A percentile compares a stretch with the other conserved stretches of the same genome.
Conservation (phyloP, 1,140 invertebrate species). For the Drosophila repletoides region DNA sequence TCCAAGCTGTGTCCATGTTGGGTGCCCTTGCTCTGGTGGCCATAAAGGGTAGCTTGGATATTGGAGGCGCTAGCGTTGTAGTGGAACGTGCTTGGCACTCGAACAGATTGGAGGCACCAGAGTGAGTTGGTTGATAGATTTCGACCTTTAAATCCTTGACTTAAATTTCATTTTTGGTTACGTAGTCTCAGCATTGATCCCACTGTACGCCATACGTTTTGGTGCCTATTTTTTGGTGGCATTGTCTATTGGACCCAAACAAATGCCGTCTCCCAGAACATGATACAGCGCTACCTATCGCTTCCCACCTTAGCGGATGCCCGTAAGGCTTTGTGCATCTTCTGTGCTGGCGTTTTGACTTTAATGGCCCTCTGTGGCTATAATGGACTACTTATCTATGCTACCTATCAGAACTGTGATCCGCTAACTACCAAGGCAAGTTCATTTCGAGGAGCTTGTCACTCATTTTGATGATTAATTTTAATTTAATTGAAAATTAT, state of each 20-base stretch:
- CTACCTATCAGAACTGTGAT: slow-evolving; percentile 89
- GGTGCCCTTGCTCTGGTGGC: slow-evolving; percentile 87
- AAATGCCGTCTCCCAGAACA: slow-evolving; percentile 91
- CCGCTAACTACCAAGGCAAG: slow-evolving; percentile 85
- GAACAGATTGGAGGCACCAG: slow-evolving; percentile 63
- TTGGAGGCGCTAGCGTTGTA: slow-evolving; percentile 86
- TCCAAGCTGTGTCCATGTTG: slow-evolving; percentile 91
- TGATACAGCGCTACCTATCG: slow-evolving; percentile 88
- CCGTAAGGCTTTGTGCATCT: slow-evolving; percentile 85
- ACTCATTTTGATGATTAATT: neutral
- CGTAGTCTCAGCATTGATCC: slow-evolving; percentile 90
- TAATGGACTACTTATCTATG: slow-evolving; percentile 89
- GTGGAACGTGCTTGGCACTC: slow-evolving; percentile 83
- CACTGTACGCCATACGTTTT: slow-evolving; percentile 89
- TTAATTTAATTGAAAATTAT: neutral
- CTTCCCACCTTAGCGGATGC: slow-evolving; percentile 86
- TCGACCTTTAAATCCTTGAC: too few relatives aligned
- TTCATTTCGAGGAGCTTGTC: too few relatives aligned
- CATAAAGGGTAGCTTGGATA: slow-evolving; percentile 86
- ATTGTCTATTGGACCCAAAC: slow-evolving; percentile 89
- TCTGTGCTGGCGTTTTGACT: slow-evolving; percentile 84
- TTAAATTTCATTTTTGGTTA: neutral
- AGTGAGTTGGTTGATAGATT: slow-evolving; percentile 45
- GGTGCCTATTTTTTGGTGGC: slow-evolving; percentile 90
- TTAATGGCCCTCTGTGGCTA: slow-evolving; percentile 86